Conservation (phyloP, 2,113 vertebrate genomes). For the Chinchilla lanigera region DNA sequence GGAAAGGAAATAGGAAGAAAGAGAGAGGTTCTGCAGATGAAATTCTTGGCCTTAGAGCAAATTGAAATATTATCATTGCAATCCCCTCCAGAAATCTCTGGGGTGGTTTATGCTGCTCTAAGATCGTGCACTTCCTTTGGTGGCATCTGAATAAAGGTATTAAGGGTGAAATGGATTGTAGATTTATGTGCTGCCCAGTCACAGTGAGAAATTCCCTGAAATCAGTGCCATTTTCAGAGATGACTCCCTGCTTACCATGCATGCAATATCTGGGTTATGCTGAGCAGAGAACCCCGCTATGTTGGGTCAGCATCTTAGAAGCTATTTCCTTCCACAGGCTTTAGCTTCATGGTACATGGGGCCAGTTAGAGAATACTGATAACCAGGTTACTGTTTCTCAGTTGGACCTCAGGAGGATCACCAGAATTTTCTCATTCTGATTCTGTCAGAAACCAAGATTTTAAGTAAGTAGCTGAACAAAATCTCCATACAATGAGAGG, state of each 20-base stretch:
- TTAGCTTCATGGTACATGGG: neutral
- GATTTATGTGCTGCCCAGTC: neutral
- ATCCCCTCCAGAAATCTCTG: conserved; percentile 13
- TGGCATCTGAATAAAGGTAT: neutral
- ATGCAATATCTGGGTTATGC: neutral
- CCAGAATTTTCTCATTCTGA: conserved; percentile 45
- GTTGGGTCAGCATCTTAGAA: conserved; percentile 3
- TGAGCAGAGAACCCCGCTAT: neutral
- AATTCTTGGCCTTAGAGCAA: conserved; percentile 65
- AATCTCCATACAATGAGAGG: conserved; percentile 42
- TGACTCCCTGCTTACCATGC: neutral
- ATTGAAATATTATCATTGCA: conserved; percentile 70
- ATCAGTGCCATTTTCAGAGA: neutral
- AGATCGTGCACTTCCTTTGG: neutral
- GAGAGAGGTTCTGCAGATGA: conserved; percentile 33
- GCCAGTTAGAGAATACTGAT: neutral
- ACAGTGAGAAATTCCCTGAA: conserved; percentile 23
- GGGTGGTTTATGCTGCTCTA: neutral
- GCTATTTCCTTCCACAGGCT: conserved; percentile 6
- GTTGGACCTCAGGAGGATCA: neutral
- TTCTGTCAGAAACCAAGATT: conserved; percentile 52
- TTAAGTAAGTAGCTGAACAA: conserved; percentile 41
- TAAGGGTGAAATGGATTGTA: neutral
- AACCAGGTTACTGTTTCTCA: conserved; percentile 20
- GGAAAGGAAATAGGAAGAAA: conserved; percentile 73